Conservation (phyloP, 2,113 vertebrate genomes). For the Willisornis vidua region DNA sequence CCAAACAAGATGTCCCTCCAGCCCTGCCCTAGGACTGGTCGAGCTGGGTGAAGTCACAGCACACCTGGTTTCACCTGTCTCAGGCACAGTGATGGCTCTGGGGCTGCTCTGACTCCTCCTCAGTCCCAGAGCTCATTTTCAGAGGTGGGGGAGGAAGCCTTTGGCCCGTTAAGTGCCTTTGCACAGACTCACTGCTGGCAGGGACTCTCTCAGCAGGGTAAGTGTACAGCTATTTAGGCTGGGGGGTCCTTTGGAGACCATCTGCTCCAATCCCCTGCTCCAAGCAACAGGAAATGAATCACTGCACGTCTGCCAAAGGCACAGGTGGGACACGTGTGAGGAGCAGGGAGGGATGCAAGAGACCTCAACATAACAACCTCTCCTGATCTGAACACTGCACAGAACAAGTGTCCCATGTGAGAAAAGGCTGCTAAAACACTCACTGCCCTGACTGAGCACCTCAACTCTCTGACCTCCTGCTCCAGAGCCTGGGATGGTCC, state of each 20-base stretch:
- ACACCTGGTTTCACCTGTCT: not conserved
- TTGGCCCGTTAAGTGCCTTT: not conserved
- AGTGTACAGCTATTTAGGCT: not conserved
- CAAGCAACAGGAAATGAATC: not conserved
- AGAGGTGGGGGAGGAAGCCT: not conserved
- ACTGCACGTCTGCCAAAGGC: not conserved
- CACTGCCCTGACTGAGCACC: not conserved
- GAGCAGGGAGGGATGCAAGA: not conserved
- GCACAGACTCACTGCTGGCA: not conserved
- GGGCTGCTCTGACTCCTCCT: not conserved
- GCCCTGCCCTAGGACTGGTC: not conserved
- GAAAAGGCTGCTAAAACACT: not conserved
- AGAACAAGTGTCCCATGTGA: not conserved
- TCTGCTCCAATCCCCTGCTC: not conserved
- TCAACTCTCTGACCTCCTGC: rapidly evolving
- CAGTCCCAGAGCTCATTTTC: not conserved
- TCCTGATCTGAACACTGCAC: not conserved
- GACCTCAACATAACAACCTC: not conserved
- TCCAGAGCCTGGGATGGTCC: not conserved
- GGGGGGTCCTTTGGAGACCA: not conserved
- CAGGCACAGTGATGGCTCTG: not conserved
- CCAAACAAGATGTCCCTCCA: not conserved
- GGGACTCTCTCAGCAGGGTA: not conserved
- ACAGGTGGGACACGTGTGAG: not conserved
- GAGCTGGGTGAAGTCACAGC: rapidly evolving